phyloP scores from a whole-genome alignment of 2,888 invertebrate genomes.

The Dioctria rufipes region DNA sequence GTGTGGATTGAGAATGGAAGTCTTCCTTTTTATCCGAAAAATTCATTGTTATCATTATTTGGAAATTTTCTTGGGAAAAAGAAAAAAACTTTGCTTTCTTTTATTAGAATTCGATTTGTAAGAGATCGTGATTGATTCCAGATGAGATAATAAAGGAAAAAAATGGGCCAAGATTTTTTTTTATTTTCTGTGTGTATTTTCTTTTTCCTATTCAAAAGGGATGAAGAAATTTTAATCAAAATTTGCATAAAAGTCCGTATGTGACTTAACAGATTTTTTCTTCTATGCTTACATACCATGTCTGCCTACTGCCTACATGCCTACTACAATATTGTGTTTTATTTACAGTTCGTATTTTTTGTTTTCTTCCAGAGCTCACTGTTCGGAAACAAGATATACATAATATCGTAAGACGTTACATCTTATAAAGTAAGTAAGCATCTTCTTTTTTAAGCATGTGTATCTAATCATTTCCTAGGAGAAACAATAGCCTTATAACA shows the following conservation, averaged over 20 bases:
- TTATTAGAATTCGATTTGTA: slow-evolving; percentile 16
- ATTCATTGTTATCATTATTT: slow-evolving; percentile 12
- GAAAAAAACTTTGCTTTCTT: background rate
- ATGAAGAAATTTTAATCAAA: too few species aligned
- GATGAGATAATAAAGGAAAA: slow-evolving; percentile 11
- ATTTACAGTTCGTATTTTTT: too few species aligned
- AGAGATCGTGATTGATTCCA: slow-evolving; percentile 24
- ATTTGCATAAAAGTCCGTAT: too few species aligned
- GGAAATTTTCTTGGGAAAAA: background rate
- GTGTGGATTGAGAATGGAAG: background rate
- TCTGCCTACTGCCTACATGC: too few species aligned
- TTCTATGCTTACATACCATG: too few species aligned
- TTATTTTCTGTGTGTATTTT: too few species aligned
- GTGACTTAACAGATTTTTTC: too few species aligned
- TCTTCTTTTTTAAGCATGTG: background rate
- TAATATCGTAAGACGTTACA: background rate
- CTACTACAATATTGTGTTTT: too few species aligned
- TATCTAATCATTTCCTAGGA: slow-evolving; percentile 15
- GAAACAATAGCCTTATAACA: slow-evolving; percentile 19
- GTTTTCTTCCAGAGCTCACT: too few species aligned
- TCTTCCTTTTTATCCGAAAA: slow-evolving; percentile 8
- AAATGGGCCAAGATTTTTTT: background rate
- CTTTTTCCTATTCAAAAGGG: too few species aligned
- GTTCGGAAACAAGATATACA: too few species aligned
- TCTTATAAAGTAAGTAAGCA: slow-evolving; percentile 26